Conservation (phyloP, 1,140 invertebrate species). For the Pentalonia nigronervosa region DNA sequence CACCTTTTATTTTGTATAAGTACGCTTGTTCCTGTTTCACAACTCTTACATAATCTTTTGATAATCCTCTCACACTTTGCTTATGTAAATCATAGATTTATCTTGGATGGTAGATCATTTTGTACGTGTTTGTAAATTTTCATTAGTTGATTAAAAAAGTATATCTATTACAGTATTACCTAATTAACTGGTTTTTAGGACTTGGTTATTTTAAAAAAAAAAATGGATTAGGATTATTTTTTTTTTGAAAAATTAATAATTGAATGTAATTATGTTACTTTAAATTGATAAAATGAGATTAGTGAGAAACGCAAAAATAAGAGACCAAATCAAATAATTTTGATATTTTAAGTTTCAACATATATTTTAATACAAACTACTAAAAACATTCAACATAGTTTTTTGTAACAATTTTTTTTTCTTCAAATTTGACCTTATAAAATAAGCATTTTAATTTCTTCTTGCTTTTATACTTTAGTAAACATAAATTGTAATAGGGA, state of each 20-base stretch:
- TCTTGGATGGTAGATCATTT: neutral
- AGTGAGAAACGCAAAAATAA: neutral
- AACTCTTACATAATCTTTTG: neutral
- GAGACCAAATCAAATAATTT: neutral
- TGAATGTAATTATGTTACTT: neutral
- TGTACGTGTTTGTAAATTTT: neutral
- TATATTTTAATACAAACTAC: neutral
- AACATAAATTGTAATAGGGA: too few relatives aligned
- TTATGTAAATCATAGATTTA: neutral
- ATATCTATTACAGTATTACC: neutral
- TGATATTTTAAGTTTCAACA: neutral
- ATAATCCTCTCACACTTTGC: neutral
- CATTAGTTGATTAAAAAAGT: slow-evolving; percentile 17
- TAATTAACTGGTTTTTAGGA: neutral
- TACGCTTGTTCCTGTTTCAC: neutral
- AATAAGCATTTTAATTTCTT: too few relatives aligned
- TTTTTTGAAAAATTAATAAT: neutral
- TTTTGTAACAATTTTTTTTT: neutral
- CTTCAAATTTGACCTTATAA: neutral
- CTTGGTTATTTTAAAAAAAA: neutral
- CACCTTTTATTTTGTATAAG: neutral
- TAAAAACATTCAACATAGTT: neutral
- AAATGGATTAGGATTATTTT: neutral
- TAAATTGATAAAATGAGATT: neutral
- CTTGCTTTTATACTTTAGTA: neutral